A percentile compares a stretch with the other conserved stretches of the same genome.
These are phyloP conservation scores for Rhodophaea formosa DNA, from an alignment of 2,888 invertebrate species.

Conservation along the genomic window DNA sequence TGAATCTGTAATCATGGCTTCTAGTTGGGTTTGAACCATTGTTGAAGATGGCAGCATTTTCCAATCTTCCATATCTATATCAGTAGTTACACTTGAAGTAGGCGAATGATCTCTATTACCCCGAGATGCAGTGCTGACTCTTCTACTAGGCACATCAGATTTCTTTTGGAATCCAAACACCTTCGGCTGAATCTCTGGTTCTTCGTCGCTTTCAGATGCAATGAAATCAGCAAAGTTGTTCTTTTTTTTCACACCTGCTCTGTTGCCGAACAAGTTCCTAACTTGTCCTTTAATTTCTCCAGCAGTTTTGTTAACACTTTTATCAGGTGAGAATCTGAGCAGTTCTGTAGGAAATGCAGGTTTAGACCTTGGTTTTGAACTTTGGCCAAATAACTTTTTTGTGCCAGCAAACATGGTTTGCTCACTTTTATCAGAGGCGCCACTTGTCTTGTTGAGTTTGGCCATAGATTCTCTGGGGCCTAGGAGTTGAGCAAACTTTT, in stretches of 20 bases:
- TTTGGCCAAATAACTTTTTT: slow-evolving; percentile 54
- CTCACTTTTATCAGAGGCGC: slow-evolving; percentile 42
- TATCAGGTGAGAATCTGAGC: slow-evolving; percentile 54
- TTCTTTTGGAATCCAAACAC: slow-evolving; percentile 54
- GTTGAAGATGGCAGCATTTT: slow-evolving; percentile 69
- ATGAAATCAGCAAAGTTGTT: slow-evolving; percentile 66
- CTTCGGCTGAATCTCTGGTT: slow-evolving; percentile 58
- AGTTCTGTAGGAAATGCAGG: slow-evolving; percentile 57
- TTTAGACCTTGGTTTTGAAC: slow-evolving; percentile 39
- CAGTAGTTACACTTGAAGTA: slow-evolving; percentile 52
- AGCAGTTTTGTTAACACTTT: slow-evolving; percentile 51
- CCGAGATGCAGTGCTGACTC: slow-evolving; percentile 35
- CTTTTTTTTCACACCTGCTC: slow-evolving; percentile 51
- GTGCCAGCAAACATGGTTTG: slow-evolving; percentile 44
- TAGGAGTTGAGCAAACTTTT: slow-evolving; percentile 47
- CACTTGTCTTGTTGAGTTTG: slow-evolving; percentile 44
- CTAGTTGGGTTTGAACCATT: slow-evolving; percentile 62
- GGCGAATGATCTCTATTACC: slow-evolving; percentile 44
- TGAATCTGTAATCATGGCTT: slow-evolving; percentile 41
- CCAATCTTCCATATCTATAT: slow-evolving; percentile 70
- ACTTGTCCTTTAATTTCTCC: slow-evolving; percentile 42
- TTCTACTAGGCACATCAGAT: slow-evolving; percentile 28
- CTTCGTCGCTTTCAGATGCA: slow-evolving; percentile 66
- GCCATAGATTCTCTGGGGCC: slow-evolving; percentile 49
- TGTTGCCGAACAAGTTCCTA: slow-evolving; percentile 56